These are phyloP conservation scores for Serranus cabrilla DNA, from an alignment of 2,797 vertebrate species.

Conservation along the genomic window DNA sequence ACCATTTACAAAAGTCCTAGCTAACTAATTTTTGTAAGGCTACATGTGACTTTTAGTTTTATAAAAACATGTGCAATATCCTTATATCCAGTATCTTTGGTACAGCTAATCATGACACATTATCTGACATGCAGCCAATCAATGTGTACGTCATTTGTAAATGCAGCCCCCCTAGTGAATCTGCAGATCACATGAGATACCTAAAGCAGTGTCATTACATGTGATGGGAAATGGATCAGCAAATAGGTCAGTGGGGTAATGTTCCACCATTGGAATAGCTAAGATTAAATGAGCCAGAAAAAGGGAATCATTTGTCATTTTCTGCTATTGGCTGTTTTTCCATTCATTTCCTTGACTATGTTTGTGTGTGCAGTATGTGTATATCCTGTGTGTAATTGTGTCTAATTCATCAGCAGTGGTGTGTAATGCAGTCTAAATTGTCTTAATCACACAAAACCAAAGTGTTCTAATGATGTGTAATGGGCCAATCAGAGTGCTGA, in stretches of 20 bases:
- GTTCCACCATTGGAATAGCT: conserved; percentile 1
- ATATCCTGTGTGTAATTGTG: conserved; percentile 5
- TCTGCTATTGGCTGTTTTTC: conserved; percentile 7
- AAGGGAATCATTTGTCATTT: not conserved
- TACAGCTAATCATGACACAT: too few relatives aligned
- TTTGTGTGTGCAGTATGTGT: not conserved
- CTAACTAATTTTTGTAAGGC: too few relatives aligned
- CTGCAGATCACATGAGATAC: too few relatives aligned
- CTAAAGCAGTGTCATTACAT: not conserved
- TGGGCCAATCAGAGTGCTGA: conserved; percentile 52
- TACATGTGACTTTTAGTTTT: too few relatives aligned
- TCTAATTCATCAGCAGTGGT: conserved; percentile 13
- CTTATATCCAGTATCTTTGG: too few relatives aligned
- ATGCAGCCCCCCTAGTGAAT: too few relatives aligned
- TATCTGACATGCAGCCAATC: too few relatives aligned
- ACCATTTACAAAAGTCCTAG: too few relatives aligned
- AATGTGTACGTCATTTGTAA: too few relatives aligned
- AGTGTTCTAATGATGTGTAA: conserved; percentile 46
- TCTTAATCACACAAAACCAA: conserved; percentile 37
- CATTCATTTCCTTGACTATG: not conserved
- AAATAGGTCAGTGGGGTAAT: conserved; percentile 26
- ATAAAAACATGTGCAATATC: too few relatives aligned
- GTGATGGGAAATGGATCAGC: conserved; percentile 18
- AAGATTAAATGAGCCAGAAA: conserved; percentile 30
- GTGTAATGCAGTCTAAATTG: conserved; percentile 11